phyloP scores from a whole-genome alignment of 2,888 invertebrate genomes.

The Agrochola litura region DNA sequence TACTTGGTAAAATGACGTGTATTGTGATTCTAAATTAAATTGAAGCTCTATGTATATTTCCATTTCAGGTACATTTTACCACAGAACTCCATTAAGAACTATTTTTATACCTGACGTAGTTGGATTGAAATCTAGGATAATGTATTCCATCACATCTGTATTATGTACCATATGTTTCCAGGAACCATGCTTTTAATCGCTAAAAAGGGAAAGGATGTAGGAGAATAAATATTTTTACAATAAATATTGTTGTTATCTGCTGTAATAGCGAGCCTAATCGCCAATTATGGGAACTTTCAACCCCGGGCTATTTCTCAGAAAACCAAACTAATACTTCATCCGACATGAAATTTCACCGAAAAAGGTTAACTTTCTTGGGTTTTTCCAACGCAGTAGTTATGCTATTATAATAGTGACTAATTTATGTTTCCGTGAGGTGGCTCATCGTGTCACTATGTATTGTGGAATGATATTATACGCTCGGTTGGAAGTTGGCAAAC shows the following conservation, averaged over 20 bases:
- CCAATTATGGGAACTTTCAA: slow-evolving; percentile 16
- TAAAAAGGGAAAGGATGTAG: background rate
- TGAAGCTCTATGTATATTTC: slow-evolving; percentile 18
- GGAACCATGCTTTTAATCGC: background rate
- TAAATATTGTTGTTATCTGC: slow-evolving; percentile 10
- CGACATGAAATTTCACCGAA: background rate
- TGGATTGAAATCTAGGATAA: slow-evolving; percentile 21
- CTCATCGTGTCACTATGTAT: slow-evolving; percentile 26
- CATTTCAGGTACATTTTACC: slow-evolving; percentile 23
- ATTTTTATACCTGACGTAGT: slow-evolving; percentile 29
- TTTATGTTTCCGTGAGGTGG: slow-evolving; percentile 6
- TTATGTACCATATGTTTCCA: slow-evolving; percentile 1
- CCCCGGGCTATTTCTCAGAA: slow-evolving; percentile 3
- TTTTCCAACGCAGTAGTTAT: background rate
- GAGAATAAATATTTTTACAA: no score
- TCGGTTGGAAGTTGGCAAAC: slow-evolving; percentile 51
- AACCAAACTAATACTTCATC: background rate
- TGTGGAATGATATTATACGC: slow-evolving; percentile 36
- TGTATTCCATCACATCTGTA: background rate
- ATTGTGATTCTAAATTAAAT: slow-evolving; percentile 25
- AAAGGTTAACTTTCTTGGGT: slow-evolving; percentile 9
- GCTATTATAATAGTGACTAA: slow-evolving; percentile 18
- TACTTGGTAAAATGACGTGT: slow-evolving; percentile 2
- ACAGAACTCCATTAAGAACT: slow-evolving; percentile 2
- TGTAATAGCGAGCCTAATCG: slow-evolving; percentile 20